Base-by-base conservation (phyloP, 92 coral and sea anemone species). In the Nematostella vectensis region DNA sequence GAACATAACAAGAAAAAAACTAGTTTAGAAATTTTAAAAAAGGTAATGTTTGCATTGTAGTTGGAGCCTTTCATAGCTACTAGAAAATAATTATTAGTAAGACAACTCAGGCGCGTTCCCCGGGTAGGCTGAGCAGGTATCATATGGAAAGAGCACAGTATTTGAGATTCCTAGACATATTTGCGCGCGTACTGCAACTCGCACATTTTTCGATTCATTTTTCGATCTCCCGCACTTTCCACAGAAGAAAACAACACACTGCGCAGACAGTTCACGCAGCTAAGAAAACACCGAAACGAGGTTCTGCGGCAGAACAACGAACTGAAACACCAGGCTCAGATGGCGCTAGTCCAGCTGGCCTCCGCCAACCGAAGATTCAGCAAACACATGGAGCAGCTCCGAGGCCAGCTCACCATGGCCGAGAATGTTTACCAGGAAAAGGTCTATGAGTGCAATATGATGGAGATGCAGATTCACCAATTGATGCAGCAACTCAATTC, bases 371-470 rank as follows among this genome's bases (percentile, higher is more conserved):
- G 82, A 55, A 83, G 94, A 55, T 91, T 91, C 56, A 78, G 80
- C 42, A 79, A 74, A 28, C 98, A 91, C 47, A 88, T 91, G 78
- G 96, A 91, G 64, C 88, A 83, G 24, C 80, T 91, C 18, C 82
- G 95, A 55, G 68, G 77, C 40, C 95, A 83, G 60, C 72, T 91
- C 24, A 72, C 59, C 45, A 76, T 82, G 54, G 96, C 96, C 40
- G 96, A 91, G 47, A 78, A 74, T 58, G 72, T 91, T 56, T 91
- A 86, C 80, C 88, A 85, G 52, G 98, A 91, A 47, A 91, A 91
- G 63, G 33, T 86, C 72, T 78, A 81, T 27, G 98, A 91, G 69
- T 85, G 95, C 54, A 85, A 80, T 36, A 59, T 86, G 57, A 74
- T 91, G 55, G 96, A 85, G 51, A 74, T 82, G n/a, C 98, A 91